Evolutionary conservation across 2,113 vertebrate species (phyloP), one percentile per base, ranked within the genome.

Genomic region (Melanotaenia duboulayi): DNA sequence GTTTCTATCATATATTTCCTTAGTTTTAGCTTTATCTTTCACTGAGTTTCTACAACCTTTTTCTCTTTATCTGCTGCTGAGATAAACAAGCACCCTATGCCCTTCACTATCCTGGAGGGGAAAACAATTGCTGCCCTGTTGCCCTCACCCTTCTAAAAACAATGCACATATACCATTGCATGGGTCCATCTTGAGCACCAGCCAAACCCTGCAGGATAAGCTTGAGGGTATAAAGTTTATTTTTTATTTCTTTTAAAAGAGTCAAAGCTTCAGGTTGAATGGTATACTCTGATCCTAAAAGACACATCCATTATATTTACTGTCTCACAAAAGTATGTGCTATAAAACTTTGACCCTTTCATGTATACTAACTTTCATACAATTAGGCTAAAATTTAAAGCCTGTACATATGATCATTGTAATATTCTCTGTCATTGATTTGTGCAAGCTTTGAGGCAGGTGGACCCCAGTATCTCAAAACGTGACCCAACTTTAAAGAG

Each of bases 201-300:
- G 64, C 77, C 60, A 71, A 82, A 71, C 66, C 74, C 83, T 59
- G 23, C 59, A 82, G 76, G 71, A 84, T 55, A 58, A 71, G 82
- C 79, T 83, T 42, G 4, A 61, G 80, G 74, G 82, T 74, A 40
- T 65, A 63, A 42, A 20, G 60, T 62, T 83, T 56, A 35, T 72
- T 63, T 14, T 54, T 39, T 48, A 7, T 48, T 7, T 19, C 12
- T 17, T 39, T 58, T 13, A 68, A 42, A 10, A 37, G 32, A 81
- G 57, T 65, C 23, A 51, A 66, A 67, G 48, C 71, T 55, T 57
- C 80, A 81, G 67, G 54, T 64, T 62, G 50, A 48, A 42, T 70
- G 44, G 73, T 58, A 74, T 12, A 11, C 20, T 48, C 35, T 84
- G 49, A n/a, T 35, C 35, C 12, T 25, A 40, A 69, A 35, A 64